These are phyloP conservation scores for Hylaea fasciaria DNA, from an alignment of 2,888 invertebrate species.

Conservation along the genomic window DNA sequence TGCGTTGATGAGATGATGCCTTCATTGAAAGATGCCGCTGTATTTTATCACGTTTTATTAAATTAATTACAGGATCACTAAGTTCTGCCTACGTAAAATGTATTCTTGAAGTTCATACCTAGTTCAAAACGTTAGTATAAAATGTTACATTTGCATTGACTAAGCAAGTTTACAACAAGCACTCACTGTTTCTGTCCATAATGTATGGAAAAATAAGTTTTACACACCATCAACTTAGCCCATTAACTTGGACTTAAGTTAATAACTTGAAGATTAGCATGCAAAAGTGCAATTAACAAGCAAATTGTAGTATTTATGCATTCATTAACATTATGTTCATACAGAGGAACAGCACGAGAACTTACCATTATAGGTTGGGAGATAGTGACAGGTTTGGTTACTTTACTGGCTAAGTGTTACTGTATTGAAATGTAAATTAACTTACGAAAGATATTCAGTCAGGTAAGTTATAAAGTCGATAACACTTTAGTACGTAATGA, in stretches of 20 bases:
- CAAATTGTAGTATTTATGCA: slow-evolving; percentile 16
- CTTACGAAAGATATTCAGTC: not conserved
- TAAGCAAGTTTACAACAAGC: slow-evolving; percentile 23
- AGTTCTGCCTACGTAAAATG: no score
- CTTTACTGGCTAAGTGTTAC: not conserved
- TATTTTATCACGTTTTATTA: no score
- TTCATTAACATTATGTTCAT: slow-evolving; percentile 14
- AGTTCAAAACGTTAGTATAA: no score
- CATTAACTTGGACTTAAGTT: slow-evolving; percentile 16
- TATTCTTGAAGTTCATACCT: no score
- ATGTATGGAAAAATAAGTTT: slow-evolving; percentile 26
- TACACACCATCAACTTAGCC: slow-evolving; percentile 24
- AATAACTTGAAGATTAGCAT: slow-evolving; percentile 24
- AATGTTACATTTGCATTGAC: slow-evolving; percentile 34
- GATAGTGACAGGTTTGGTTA: not conserved
- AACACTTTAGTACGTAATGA: no score
- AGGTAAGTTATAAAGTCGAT: no score
- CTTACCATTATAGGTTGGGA: not conserved
- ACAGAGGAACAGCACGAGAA: slow-evolving; percentile 4
- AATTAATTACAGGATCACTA: no score
- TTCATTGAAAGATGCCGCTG: no score
- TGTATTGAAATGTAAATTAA: not conserved
- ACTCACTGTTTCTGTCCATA: slow-evolving; percentile 12
- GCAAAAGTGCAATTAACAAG: slow-evolving; percentile 18
- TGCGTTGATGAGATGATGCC: no score